A percentile compares a stretch with the other conserved stretches of the same genome.
Conservation (phyloP, 1,140 invertebrate genomes). For the Semibalanus balanoides region DNA sequence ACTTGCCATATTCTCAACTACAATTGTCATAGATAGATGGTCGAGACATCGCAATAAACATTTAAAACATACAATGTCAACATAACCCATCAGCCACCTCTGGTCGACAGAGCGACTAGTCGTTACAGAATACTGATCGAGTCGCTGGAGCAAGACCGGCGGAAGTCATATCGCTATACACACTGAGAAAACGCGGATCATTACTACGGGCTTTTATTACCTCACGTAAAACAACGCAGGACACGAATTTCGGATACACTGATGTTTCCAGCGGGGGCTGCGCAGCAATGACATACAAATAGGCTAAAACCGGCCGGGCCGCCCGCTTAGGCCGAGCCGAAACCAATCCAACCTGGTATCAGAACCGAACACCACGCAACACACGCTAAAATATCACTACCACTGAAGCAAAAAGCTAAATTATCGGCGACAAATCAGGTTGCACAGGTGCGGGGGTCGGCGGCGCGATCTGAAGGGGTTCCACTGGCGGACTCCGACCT, state of each 20-base stretch:
- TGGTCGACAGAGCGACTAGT: too few species aligned
- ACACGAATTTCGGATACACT: background rate
- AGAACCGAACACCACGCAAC: background rate
- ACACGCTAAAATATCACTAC: background rate
- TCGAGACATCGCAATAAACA: too few species aligned
- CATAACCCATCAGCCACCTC: too few species aligned
- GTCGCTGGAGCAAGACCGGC: too few species aligned
- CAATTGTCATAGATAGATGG: too few species aligned
- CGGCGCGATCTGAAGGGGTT: too few species aligned
- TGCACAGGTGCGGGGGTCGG: background rate
- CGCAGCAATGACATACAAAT: background rate
- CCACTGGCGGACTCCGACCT: too few species aligned
- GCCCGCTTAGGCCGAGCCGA: background rate
- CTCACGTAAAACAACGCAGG: background rate
- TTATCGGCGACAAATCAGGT: background rate
- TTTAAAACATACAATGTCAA: too few species aligned
- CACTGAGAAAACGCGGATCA: background rate
- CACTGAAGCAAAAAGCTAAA: conserved; percentile 1
- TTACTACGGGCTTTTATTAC: conserved; percentile 1
- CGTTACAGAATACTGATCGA: too few species aligned
- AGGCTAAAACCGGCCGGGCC: background rate
- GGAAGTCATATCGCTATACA: too few species aligned
- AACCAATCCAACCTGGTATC: background rate
- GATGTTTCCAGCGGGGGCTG: background rate
- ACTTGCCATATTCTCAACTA: too few species aligned